Base-by-base conservation (phyloP, 2,888 invertebrate species). In the Rhorus exstirpatorius region DNA sequence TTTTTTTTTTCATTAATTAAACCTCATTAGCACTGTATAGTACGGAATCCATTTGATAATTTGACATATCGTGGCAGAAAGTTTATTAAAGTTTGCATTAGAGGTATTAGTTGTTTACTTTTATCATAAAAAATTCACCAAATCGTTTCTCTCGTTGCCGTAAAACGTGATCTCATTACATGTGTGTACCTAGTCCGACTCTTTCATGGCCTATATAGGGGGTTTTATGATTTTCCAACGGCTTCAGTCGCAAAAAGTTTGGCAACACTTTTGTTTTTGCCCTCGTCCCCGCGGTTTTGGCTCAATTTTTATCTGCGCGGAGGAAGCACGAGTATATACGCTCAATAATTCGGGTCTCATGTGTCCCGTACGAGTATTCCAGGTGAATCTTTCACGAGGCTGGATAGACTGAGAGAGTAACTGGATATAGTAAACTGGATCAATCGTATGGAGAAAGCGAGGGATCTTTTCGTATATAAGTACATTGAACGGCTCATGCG, bases 301-400 rank as follows among this genome's bases (percentile, higher is more conserved):
- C 67, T 38, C 44, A 58, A 63, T 53, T 31, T 74, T 49, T 19
- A 24, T 14, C n/a, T 51, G 17, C 31, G 3, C 7, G 6, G 61
- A 55, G 35, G 19, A 24, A 35, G 38, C 44, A 49, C 60, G 26
- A 35, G 35, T 44, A 41, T 44, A 41, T 31, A 35, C 65, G 75
- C 79, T 82, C 41, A 82, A 82, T 82, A 79, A 82, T 82, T 79
- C 75, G 82, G 41, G 24, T 67, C 71, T 71, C 71, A 44, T 70
- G 38, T 19, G 71, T 79, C 60, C 70, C 49, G 68, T 19, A n/a
- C 55, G 77, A 70, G 76, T 74, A 63, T 80, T 74, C 58, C 31
- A 49, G 21, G 55, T 76, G 71, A 82, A 79, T 82, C 53, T 79
- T 82, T 76, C 70, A 82, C 65, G 53, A 67, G 70, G 53, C 31